Evolutionary conservation across 2,113 vertebrate genomes (phyloP), one percentile per base, ranked within the genome.

Genomic region (Delphinapterus leucas): DNA sequence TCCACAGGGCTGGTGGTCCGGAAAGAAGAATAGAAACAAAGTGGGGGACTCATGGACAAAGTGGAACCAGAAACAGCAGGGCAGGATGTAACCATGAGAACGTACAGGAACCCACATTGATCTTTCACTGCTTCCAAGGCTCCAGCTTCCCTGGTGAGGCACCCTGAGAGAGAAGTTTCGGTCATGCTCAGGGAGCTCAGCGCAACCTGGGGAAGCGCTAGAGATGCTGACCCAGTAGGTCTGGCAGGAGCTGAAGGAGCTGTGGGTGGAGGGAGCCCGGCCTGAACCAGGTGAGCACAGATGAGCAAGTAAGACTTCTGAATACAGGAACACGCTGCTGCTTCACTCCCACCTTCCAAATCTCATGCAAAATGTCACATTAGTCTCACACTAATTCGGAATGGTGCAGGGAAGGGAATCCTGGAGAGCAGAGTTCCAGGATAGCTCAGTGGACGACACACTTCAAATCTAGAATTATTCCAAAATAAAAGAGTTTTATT

Each of bases 151-250:
- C 6, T 63, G 33, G 47, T 25, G 9, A 18, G 23, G 15, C 4
- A 0, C 47, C 49, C 23, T 17, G 14, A 12, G 4, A 44, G 31
- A 88, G 3, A 74, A 55, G 53, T 20, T 25, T 18, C 0, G 47
- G 76, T 36, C 6, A 21, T 41, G 20, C 20, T 71, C n/a, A 21
- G 3, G 1, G 58, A 10, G 14, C 28, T 41, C 28, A 10, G 44
- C 0, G 8, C 20, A 11, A 2, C 12, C 10, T 26, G n/a, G 58
- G 33, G 2, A 14, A 14, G 3, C 11, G 0, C 2, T 41, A 20
- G 28, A 86, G 31, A 53, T 6, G 2, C n/a, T 26, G n/a, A 53
- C 14, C 13, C 8, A 3, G 26, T 31, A 53, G 53, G 6, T 63
- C 7, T 44, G 23, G 23, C 11, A 47, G 15, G 20, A 60, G 20